Base-by-base conservation (phyloP, 2,113 vertebrate genomes). In the Charina bottae region DNA sequence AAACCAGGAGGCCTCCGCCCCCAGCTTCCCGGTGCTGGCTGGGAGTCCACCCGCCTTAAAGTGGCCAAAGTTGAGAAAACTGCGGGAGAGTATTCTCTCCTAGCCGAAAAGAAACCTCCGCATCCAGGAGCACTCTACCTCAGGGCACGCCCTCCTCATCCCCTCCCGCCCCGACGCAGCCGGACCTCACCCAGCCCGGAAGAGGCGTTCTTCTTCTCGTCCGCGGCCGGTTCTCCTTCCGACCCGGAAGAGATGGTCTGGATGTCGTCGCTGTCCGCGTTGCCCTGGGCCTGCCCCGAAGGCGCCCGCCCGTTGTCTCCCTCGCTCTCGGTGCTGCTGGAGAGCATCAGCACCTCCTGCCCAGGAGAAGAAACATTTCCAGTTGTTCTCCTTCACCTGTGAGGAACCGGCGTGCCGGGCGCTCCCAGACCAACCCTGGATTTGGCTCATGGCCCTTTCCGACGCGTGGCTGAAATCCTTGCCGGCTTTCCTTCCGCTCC, bases 231-330 rank as follows among this genome's bases (percentile, higher is more conserved):
- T 7, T 99, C 99, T 15, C 97, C 97, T 6, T 98, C 98, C 0
- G 99, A 99, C 58, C 99, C 99, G 0, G 99, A 99, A 90, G 99
- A 99, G 93, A 99, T 99, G 93, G 99, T 99, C 96, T 99, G 99
- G 96, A 99, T 98, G 90, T 99, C 99, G 0, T 99, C 99, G 3
- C 99, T 99, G 97, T 99, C 99, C 0, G 97, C 87, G 0, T 97
- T 87, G 85, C 96, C 97, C 1, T 92, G 96, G 6, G 96, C 93
- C 60, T 97, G 97, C 6, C 96, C 97, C 0, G 92, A 85, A 0
- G 23, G 55, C 0, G 64, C 90, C 72, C 95, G 97, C 42, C 96
- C 96, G 26, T 95, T 97, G 62, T 97, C 98, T 0, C 92, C 97
- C 0, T 98, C 98, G 0, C 97, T 98, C 53, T 98, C 98, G 0